These are phyloP conservation scores for Diglossa brunneiventris DNA, from an alignment of 2,113 vertebrate species.

Conservation along the genomic window DNA sequence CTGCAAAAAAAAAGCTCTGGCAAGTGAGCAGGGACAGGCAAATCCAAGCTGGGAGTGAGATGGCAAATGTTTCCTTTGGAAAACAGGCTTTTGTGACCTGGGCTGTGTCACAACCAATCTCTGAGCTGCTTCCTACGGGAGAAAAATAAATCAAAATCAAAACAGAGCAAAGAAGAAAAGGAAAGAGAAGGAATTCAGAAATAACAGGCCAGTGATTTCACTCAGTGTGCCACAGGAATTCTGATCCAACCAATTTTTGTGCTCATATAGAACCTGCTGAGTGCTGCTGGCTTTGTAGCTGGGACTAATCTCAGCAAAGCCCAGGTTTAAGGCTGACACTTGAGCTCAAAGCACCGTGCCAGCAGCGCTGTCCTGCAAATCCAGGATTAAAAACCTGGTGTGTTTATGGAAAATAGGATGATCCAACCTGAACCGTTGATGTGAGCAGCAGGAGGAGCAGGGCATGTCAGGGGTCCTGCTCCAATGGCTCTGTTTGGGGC, in stretches of 20 bases:
- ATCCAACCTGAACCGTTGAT: accelerated
- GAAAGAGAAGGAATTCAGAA: not conserved
- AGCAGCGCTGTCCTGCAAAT: not conserved
- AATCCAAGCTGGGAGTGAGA: conserved; percentile 5
- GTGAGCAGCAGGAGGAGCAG: not conserved
- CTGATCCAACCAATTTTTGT: not conserved
- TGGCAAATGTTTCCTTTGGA: conserved; percentile 6
- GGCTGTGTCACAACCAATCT: not conserved
- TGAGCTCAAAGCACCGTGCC: not conserved
- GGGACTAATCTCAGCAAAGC: not conserved
- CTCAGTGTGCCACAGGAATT: not conserved
- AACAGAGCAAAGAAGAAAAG: not conserved
- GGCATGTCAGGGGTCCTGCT: not conserved
- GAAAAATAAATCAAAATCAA: not conserved
- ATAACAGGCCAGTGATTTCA: not conserved
- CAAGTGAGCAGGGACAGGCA: not conserved
- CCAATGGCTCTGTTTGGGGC: not conserved
- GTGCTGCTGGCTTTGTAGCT: not conserved
- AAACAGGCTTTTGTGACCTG: not conserved
- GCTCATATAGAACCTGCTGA: not conserved
- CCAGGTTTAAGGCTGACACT: not conserved
- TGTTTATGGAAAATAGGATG: not conserved
- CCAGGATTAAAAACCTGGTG: not conserved
- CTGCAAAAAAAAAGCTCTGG: not conserved
- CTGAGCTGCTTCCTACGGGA: not conserved